Conservation (phyloP, 2,113 vertebrate genomes). For the Heterocephalus glaber region DNA sequence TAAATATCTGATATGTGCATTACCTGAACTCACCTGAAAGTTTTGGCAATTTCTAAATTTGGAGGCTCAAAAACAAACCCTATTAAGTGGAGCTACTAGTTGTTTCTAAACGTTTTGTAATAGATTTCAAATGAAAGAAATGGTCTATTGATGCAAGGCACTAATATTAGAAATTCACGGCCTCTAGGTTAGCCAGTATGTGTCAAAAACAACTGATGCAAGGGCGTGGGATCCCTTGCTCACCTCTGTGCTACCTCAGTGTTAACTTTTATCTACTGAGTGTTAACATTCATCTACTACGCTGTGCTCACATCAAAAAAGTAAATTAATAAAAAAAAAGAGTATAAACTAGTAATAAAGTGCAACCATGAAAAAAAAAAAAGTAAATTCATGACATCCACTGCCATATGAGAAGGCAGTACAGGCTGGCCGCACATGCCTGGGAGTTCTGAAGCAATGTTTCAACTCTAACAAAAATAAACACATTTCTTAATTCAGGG, state of each 20-base stretch:
- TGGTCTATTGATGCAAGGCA: not conserved
- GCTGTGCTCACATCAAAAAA: slow-evolving; percentile 37
- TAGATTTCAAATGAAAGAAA: slow-evolving; percentile 46
- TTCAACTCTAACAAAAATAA: slow-evolving; percentile 1
- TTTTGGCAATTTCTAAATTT: slow-evolving; percentile 19
- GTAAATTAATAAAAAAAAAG: no score
- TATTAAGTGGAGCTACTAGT: not conserved
- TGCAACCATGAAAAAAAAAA: no score
- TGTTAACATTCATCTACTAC: slow-evolving; percentile 47
- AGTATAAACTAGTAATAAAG: no score
- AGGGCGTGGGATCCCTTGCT: not conserved
- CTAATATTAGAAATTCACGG: slow-evolving; percentile 23
- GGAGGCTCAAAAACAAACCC: slow-evolving; percentile 18
- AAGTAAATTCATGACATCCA: not conserved
- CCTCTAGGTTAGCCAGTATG: not conserved
- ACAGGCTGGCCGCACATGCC: not conserved
- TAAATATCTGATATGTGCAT: not conserved
- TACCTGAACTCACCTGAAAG: slow-evolving; percentile 13
- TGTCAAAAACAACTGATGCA: slow-evolving; percentile 1
- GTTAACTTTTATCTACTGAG: slow-evolving; percentile 40
- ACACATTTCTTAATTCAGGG: slow-evolving; percentile 54
- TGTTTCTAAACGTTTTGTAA: slow-evolving; percentile 27
- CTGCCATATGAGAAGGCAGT: not conserved
- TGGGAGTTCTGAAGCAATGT: not conserved
- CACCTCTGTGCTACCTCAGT: not conserved